phyloP scores from a whole-genome alignment of 1,140 invertebrate species.

The Drosophila bifasciata region DNA sequence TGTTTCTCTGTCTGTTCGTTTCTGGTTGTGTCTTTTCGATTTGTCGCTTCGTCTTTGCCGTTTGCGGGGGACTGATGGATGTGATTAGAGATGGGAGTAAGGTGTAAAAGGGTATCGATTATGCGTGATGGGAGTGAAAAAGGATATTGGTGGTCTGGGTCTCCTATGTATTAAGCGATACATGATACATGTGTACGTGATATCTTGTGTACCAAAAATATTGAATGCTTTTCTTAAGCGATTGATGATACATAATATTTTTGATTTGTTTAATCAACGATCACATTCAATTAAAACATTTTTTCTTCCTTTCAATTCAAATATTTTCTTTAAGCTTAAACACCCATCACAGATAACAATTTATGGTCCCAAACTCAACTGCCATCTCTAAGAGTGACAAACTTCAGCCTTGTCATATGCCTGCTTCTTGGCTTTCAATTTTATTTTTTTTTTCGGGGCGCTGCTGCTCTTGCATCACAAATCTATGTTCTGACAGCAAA shows the following conservation, averaged over 20 bases:
- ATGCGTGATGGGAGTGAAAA: neutral
- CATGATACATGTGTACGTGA: neutral
- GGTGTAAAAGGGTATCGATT: neutral
- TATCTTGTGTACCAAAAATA: no score
- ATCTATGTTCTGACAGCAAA: conserved; percentile 69
- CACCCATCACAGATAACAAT: no score
- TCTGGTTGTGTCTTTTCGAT: conserved; percentile 67
- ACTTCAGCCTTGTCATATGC: conserved; percentile 66
- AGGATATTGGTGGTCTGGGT: no score
- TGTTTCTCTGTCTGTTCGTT: neutral
- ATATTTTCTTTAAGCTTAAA: no score
- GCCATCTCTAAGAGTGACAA: conserved; percentile 34
- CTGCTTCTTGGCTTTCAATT: conserved; percentile 34
- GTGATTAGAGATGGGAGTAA: conserved; percentile 34
- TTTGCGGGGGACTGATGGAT: conserved; percentile 29
- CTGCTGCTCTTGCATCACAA: conserved; percentile 47
- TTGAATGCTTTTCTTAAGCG: no score
- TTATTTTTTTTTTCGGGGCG: conserved; percentile 34
- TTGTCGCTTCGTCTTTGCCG: conserved; percentile 53
- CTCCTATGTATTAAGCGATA: neutral
- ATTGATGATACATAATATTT: no score
- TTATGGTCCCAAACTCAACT: neutral
- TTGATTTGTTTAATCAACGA: no score
- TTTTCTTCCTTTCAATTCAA: no score
- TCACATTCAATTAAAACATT: no score